phyloP scores from a whole-genome alignment of 2,888 invertebrate species.

The Nyleta sp. region DNA sequence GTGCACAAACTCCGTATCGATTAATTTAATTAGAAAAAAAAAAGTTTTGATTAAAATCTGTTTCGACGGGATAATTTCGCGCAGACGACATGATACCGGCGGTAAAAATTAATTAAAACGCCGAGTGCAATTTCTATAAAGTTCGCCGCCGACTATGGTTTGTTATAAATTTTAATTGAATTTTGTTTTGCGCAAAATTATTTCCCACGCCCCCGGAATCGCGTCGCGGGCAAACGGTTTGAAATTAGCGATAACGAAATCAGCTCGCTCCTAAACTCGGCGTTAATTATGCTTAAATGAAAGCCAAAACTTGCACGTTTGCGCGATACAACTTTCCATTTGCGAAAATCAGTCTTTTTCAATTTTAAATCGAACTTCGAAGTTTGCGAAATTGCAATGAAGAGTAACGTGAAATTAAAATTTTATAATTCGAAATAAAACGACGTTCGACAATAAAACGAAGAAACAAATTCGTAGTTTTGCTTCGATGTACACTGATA shows the following conservation, averaged over 20 bases:
- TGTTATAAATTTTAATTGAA: conserved; percentile 41
- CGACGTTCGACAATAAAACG: no score
- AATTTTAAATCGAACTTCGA: background rate
- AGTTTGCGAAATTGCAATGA: background rate
- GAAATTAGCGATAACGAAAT: conserved; percentile 49
- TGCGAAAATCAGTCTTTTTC: background rate
- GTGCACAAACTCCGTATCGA: conserved; percentile 23
- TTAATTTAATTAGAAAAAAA: conserved; percentile 42
- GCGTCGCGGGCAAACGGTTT: background rate
- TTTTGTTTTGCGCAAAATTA: conserved; percentile 35
- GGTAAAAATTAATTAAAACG: conserved; percentile 46
- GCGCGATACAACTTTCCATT: conserved; percentile 1
- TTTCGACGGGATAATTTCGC: conserved; percentile 26
- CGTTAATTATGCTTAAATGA: conserved; percentile 37
- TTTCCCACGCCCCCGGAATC: conserved; percentile 5
- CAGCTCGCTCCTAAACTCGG: conserved; percentile 29
- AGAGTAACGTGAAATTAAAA: no score
- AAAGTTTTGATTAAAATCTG: conserved; percentile 41
- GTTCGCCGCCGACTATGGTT: conserved; percentile 17
- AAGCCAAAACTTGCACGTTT: conserved; percentile 26
- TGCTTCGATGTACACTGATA: no score
- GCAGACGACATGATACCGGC: conserved; percentile 14
- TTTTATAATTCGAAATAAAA: no score
- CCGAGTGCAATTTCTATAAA: conserved; percentile 17
- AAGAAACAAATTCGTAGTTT: no score